Evolutionary conservation across 2,113 vertebrate genomes (phyloP).

Genomic region (Tychaedon coryphoeus): DNA sequence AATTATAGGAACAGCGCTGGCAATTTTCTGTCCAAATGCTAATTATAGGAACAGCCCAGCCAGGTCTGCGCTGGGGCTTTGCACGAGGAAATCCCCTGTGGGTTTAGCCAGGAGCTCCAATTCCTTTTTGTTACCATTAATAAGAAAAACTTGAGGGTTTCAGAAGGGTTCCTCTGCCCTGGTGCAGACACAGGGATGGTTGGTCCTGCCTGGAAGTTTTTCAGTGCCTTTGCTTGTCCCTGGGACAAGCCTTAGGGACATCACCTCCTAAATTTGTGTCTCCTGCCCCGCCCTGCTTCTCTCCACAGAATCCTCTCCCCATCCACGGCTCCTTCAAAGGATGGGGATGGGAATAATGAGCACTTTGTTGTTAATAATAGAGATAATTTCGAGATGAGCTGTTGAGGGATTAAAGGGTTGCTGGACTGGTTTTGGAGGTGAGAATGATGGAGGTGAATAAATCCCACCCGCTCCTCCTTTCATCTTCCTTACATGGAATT

Average conservation of each 20-base stretch:
- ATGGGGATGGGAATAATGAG: not conserved
- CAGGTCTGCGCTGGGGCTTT: not conserved
- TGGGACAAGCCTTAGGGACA: not conserved
- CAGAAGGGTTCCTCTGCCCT: not conserved
- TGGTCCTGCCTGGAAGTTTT: not conserved
- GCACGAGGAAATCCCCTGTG: not conserved
- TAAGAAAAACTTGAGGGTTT: not conserved
- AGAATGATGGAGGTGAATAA: not conserved
- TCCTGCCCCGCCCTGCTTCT: not conserved
- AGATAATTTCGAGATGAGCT: not conserved
- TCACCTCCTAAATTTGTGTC: not conserved
- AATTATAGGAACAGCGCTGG: not conserved
- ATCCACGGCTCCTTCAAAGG: not conserved
- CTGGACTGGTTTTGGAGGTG: not conserved
- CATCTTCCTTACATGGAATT: not conserved
- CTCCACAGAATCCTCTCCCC: not conserved
- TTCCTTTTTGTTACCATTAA: not conserved
- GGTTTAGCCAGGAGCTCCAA: not conserved
- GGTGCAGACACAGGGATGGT: not conserved
- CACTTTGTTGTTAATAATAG: not conserved
- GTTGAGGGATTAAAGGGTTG: not conserved
- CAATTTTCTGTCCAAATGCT: not conserved
- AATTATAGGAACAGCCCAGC: not conserved
- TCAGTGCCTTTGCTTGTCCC: too few relatives aligned
- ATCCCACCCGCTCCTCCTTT: not conserved